A percentile compares a stretch with the other conserved stretches of the same genome.
Evolutionary conservation across 2,113 vertebrate genomes (phyloP).

Genomic region (Marmota flaviventris): DNA sequence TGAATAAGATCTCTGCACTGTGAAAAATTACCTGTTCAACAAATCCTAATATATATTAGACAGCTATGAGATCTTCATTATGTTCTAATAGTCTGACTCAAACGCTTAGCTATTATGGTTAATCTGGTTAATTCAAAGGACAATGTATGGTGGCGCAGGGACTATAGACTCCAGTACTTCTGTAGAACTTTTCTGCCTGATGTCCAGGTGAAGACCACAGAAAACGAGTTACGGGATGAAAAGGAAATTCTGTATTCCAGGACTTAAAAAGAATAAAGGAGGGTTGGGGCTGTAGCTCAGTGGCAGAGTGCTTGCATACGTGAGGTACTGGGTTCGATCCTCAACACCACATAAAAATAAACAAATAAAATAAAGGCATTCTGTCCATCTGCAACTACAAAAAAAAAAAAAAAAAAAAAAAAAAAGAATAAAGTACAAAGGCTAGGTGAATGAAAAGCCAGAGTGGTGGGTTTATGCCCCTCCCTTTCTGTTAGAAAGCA

Average conservation of each 20-base stretch:
- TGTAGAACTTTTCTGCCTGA: neutral
- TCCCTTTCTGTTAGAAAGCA: neutral
- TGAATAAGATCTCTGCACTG: neutral
- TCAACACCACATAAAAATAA: too few relatives aligned
- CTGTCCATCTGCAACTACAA: too few relatives aligned
- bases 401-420: too few relatives aligned
- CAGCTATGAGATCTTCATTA: neutral
- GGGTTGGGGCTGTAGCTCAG: too few relatives aligned
- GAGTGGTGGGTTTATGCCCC: neutral
- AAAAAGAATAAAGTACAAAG: neutral
- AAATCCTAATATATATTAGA: neutral
- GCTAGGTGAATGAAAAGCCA: neutral
- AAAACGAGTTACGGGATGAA: neutral
- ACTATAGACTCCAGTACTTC: neutral
- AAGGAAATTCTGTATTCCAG: neutral
- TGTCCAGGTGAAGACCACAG: neutral
- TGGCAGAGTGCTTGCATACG: too few relatives aligned
- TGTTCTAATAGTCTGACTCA: neutral
- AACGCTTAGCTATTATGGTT: neutral
- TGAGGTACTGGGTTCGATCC: too few relatives aligned
- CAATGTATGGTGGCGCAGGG: neutral
- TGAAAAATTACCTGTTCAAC: neutral
- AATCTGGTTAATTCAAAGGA: neutral
- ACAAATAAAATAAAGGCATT: too few relatives aligned
- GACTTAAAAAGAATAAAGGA: neutral